phyloP scores from a whole-genome alignment of 2,797 vertebrate genomes.

The Delichon dasypus region DNA sequence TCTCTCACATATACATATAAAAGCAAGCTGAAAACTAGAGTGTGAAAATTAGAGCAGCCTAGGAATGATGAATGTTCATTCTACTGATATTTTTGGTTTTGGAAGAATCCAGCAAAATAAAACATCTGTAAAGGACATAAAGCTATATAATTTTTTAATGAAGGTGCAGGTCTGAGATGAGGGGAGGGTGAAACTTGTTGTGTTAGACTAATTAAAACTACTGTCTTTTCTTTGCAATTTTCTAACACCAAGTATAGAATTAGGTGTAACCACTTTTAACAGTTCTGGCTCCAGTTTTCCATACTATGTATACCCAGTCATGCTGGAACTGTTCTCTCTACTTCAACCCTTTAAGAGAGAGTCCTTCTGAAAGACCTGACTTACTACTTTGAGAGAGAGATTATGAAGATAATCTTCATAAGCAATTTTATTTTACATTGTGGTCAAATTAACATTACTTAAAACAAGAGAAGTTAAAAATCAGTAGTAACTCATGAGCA shows the following conservation, averaged over 20 bases:
- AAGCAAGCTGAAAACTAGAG: slow-evolving; percentile 36
- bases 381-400: neutral
- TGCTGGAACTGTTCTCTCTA: slow-evolving; percentile 2
- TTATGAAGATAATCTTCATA: neutral
- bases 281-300: slow-evolving; percentile 14
- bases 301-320: neutral
- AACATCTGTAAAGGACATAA: neutral
- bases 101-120: neutral
- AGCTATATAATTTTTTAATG: slow-evolving; percentile 3
- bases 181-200: neutral
- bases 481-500: neutral
- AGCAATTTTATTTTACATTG: neutral
- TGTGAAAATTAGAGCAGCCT: neutral
- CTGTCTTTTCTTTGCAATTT: neutral
- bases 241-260: neutral
- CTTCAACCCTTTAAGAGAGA: neutral
- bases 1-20: slow-evolving; percentile 42
- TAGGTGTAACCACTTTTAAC: slow-evolving; percentile 23
- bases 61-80: slow-evolving; percentile 15
- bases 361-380: neutral
- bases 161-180: neutral
- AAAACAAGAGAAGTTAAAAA: neutral
- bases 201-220: slow-evolving; percentile 13
- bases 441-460: slow-evolving; percentile 7
- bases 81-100: slow-evolving; percentile 23